Percentiles rank a stretch among this genome's conserved stretches.
phyloP scores from a whole-genome alignment of 2,797 vertebrate species.

The Arrhamphus sclerolepis region DNA sequence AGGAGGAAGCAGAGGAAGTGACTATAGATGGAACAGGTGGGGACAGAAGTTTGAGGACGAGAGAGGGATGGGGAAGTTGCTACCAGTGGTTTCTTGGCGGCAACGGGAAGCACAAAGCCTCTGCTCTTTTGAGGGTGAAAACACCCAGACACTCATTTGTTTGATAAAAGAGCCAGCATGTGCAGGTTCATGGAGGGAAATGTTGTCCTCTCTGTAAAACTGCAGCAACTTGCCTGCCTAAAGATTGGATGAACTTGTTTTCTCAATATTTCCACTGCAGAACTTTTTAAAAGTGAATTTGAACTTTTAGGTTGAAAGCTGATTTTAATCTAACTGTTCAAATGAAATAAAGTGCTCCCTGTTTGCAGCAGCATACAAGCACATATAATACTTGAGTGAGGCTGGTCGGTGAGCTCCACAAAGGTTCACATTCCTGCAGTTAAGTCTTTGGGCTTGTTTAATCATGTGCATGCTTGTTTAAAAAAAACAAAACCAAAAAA shows the following conservation, averaged over 20 bases:
- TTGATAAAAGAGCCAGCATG: conserved; percentile 41
- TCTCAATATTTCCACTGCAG: background rate
- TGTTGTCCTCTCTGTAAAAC: background rate
- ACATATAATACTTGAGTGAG: conserved; percentile 9
- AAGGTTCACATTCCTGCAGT: conserved; percentile 55
- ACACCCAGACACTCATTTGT: conserved; percentile 38
- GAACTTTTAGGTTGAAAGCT: background rate
- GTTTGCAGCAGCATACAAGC: background rate
- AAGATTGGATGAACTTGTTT: background rate
- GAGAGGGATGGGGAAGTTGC: conserved; percentile 47
- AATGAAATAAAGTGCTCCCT: background rate
- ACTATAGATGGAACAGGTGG: conserved; percentile 25
- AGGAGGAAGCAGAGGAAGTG: background rate
- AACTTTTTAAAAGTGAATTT: background rate
- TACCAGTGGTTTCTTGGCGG: conserved; percentile 45
- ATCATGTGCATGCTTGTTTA: conserved; percentile 51
- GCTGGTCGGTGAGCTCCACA: conserved; percentile 6
- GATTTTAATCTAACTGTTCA: background rate
- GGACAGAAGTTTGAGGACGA: conserved; percentile 12
- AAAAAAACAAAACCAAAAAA: conserved; percentile 3
- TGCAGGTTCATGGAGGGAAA: conserved; percentile 55
- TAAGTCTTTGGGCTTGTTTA: conserved; percentile 46
- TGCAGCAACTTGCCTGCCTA: background rate
- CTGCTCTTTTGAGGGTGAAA: too few species aligned
- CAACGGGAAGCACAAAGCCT: conserved; percentile 64